These are phyloP conservation scores for Ceratoteleas bidentatus DNA, from an alignment of 1,140 invertebrate genomes.

Conservation along the genomic window DNA sequence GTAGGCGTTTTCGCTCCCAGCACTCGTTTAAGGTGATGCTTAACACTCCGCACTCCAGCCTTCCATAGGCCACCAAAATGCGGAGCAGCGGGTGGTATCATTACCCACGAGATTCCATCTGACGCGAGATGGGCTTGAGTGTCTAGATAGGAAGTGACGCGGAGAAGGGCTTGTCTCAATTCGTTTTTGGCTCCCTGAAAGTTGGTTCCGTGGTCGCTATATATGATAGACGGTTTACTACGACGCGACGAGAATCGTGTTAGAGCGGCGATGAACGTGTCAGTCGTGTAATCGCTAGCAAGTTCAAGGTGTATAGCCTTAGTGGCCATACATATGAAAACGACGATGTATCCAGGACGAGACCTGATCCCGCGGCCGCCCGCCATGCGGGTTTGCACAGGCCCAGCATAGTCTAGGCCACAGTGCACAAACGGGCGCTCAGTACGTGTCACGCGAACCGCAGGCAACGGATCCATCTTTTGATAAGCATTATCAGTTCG, in stretches of 20 bases:
- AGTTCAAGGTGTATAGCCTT: neutral
- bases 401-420: neutral
- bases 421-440: neutral
- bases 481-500: neutral
- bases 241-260: no score
- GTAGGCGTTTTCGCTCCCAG: no score
- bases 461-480: neutral
- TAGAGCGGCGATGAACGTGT: neutral
- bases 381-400: neutral
- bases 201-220: neutral
- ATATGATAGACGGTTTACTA: neutral
- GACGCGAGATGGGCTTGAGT: no score
- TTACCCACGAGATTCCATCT: no score
- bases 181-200: neutral
- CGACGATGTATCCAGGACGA: neutral
- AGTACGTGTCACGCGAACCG: neutral
- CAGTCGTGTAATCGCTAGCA: neutral
- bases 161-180: no score
- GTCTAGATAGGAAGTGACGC: no score
- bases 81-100: no score
- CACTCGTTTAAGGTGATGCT: no score
- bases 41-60: no score
- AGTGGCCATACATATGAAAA: neutral
- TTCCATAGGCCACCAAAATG: no score
- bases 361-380: neutral